A percentile compares a stretch with the other conserved stretches of the same genome.
phyloP scores from a whole-genome alignment of 1,140 invertebrate genomes.

The Bombus difficillimus region DNA sequence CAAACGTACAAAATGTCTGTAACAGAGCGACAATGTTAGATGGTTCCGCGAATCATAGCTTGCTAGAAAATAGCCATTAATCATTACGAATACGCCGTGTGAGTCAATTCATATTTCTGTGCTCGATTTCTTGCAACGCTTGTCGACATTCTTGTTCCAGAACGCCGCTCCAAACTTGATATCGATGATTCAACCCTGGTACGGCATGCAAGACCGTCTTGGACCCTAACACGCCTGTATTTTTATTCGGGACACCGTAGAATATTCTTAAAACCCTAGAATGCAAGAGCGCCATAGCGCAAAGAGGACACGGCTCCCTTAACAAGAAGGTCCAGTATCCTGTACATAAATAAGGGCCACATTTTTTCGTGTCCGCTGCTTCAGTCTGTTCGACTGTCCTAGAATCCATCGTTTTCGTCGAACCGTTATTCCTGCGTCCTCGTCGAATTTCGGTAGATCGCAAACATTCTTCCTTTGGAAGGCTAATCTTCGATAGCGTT shows the following conservation, averaged over 20 bases:
- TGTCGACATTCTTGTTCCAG: slow-evolving; percentile 70
- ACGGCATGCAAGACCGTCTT: slow-evolving; percentile 90
- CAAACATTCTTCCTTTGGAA: slow-evolving; percentile 53
- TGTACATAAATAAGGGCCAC: slow-evolving; percentile 93
- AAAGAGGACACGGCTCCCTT: slow-evolving; percentile 95
- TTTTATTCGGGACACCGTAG: slow-evolving; percentile 85
- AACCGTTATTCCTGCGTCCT: slow-evolving; percentile 37
- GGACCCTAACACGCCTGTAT: slow-evolving; percentile 88
- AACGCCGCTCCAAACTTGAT: slow-evolving; percentile 88
- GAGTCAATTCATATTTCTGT: slow-evolving; percentile 27
- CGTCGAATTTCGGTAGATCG: neutral
- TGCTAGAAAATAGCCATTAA: slow-evolving; percentile 23
- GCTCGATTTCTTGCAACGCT: slow-evolving; percentile 26
- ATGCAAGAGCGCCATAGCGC: slow-evolving; percentile 96
- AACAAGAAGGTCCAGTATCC: slow-evolving; percentile 93
- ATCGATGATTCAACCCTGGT: slow-evolving; percentile 94
- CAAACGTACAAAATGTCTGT: neutral
- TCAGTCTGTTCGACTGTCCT: neutral
- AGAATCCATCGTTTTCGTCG: neutral
- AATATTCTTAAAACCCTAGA: slow-evolving; percentile 92
- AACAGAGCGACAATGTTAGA: neutral
- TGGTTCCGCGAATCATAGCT: slow-evolving; percentile 1
- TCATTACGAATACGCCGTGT: neutral
- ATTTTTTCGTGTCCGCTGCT: slow-evolving; percentile 65
- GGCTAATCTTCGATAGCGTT: slow-evolving; percentile 55